phyloP scores from a whole-genome alignment of 1,140 invertebrate genomes.

The Steinernema khuongi region DNA sequence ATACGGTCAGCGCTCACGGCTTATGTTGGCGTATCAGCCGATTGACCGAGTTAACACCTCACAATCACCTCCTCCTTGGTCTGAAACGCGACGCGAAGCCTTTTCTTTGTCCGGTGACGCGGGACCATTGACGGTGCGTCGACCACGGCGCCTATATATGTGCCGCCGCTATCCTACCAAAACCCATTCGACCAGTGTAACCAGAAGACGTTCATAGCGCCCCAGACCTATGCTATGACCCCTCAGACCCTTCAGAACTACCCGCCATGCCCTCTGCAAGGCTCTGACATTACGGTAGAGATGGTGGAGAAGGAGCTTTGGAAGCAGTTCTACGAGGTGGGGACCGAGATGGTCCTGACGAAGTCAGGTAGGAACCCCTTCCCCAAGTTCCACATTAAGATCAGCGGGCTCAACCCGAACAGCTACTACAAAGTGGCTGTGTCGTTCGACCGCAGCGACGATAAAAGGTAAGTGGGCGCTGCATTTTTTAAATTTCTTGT shows the following conservation, averaged over 20 bases:
- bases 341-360: not conserved
- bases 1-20: too few relatives aligned
- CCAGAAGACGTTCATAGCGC: too few relatives aligned
- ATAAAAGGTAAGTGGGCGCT: not conserved
- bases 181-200: too few relatives aligned
- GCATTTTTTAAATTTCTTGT: too few relatives aligned
- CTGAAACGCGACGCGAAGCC: not conserved
- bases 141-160: too few relatives aligned
- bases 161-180: too few relatives aligned
- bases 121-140: not conserved
- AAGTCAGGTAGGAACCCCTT: not conserved
- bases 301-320: not conserved
- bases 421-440: not conserved
- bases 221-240: too few relatives aligned
- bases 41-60: not conserved
- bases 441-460: not conserved
- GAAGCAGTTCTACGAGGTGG: not conserved
- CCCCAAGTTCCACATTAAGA: not conserved
- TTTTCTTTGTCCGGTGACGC: constrained; percentile 1
- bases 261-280: not conserved
- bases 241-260: too few relatives aligned
- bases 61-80: not conserved
- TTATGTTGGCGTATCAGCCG: too few relatives aligned
- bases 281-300: not conserved
- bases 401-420: not conserved